These are phyloP conservation scores for Anarsia innoxiella DNA, from an alignment of 2,888 invertebrate species.

Conservation along the genomic window DNA sequence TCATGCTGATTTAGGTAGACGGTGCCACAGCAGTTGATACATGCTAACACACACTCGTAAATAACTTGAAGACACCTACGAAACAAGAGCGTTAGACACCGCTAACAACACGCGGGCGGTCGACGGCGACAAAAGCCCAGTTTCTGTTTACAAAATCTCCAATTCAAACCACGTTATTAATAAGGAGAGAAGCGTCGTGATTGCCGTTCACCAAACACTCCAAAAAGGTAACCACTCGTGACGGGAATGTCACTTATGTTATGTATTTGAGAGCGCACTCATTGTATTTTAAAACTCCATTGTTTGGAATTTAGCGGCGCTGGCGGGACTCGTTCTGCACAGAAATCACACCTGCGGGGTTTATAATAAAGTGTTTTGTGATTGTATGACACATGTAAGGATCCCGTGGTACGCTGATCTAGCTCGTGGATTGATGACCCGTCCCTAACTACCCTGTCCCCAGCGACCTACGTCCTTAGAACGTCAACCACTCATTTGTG, in stretches of 20 bases:
- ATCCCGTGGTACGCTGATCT: too few relatives aligned
- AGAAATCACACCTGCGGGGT: too few relatives aligned
- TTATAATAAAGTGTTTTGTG: too few relatives aligned
- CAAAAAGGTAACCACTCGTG: constrained; percentile 68
- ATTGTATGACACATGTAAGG: too few relatives aligned
- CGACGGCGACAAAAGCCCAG: too few relatives aligned
- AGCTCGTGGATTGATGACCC: too few relatives aligned
- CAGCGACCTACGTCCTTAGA: too few relatives aligned
- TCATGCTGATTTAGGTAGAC: constrained; percentile 35
- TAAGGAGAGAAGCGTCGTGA: constrained; percentile 57
- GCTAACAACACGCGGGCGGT: too few relatives aligned
- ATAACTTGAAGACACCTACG: background rate
- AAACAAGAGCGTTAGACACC: background rate
- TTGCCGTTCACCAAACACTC: constrained; percentile 58
- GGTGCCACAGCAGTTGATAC: constrained; percentile 22
- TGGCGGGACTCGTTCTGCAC: constrained; percentile 16
- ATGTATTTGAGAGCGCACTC: constrained; percentile 62
- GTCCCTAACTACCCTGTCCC: too few relatives aligned
- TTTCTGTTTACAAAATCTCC: constrained; percentile 42
- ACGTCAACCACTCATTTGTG: too few relatives aligned
- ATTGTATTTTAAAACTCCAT: constrained; percentile 72
- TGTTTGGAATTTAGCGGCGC: constrained; percentile 68
- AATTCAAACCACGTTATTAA: constrained; percentile 66
- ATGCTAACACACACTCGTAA: constrained; percentile 29
- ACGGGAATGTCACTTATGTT: constrained; percentile 65